These are phyloP conservation scores for Noctua pronuba DNA, from an alignment of 2,888 invertebrate species.

Conservation along the genomic window DNA sequence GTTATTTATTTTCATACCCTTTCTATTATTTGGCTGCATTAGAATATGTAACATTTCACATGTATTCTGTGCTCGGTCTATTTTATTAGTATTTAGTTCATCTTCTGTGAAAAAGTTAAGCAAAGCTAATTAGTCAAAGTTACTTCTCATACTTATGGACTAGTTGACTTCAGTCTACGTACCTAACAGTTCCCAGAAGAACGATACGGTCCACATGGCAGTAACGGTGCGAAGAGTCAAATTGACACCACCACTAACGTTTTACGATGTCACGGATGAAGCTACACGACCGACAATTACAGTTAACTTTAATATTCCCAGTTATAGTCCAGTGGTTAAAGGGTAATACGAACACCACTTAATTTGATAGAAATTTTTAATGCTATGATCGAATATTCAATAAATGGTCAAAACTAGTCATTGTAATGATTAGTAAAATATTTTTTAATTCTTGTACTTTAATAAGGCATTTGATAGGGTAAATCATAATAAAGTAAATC, in stretches of 20 bases:
- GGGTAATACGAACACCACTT: neutral
- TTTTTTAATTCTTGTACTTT: no score
- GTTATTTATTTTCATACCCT: slow-evolving; percentile 17
- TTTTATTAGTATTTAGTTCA: neutral
- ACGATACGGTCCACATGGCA: slow-evolving; percentile 25
- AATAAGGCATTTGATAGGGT: slow-evolving; percentile 11
- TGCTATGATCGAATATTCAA: neutral
- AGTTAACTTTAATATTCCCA: slow-evolving; percentile 55
- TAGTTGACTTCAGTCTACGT: slow-evolving; percentile 17
- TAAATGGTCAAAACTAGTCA: neutral
- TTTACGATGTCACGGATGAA: slow-evolving; percentile 60
- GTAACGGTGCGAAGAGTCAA: slow-evolving; percentile 48
- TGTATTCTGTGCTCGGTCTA: neutral
- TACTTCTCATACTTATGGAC: neutral
- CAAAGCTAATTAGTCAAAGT: neutral
- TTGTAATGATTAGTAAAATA: no score
- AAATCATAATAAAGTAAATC: neutral
- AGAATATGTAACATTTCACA: neutral
- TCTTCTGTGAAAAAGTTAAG: neutral
- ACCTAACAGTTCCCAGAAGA: slow-evolving; percentile 31
- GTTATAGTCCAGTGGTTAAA: slow-evolving; percentile 28
- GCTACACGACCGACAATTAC: slow-evolving; percentile 57
- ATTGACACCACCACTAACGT: slow-evolving; percentile 60
- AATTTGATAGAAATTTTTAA: neutral
- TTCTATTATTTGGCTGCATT: neutral